A percentile compares a stretch with the other conserved stretches of the same genome.
phyloP scores from a whole-genome alignment of 2,888 invertebrate species.

The Aleiodes leptofemur region DNA sequence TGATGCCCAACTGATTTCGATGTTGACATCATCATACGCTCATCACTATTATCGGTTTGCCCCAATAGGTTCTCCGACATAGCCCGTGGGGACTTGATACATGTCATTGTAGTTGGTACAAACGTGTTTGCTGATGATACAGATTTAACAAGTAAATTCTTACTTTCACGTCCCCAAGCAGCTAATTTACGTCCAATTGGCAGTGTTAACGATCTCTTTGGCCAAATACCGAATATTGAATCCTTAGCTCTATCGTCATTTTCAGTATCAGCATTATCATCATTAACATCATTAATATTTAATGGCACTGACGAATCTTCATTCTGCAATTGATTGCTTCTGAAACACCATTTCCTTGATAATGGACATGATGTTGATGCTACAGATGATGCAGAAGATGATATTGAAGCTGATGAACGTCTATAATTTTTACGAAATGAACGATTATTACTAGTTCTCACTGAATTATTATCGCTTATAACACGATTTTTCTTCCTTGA shows the following conservation, averaged over 20 bases:
- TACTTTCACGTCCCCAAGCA: conserved; percentile 56
- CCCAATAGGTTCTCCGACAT: conserved; percentile 73
- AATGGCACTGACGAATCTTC: conserved; percentile 10
- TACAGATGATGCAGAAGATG: conserved; percentile 40
- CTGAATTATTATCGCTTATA: neutral
- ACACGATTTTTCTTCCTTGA: conserved; percentile 6
- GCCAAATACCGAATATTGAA: conserved; percentile 48
- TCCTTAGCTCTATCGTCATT: conserved; percentile 6
- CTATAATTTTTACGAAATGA: conserved; percentile 20
- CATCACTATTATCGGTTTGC: conserved; percentile 63
- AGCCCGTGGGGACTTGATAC: conserved; percentile 71
- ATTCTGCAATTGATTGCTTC: conserved; percentile 13
- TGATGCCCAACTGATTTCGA: conserved; percentile 44
- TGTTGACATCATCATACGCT: conserved; percentile 41
- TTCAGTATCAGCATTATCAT: conserved; percentile 1
- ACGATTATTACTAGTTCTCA: neutral
- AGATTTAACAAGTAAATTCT: conserved; percentile 67
- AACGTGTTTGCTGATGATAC: conserved; percentile 70
- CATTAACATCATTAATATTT: neutral
- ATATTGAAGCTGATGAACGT: conserved; percentile 28
- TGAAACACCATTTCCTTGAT: conserved; percentile 26
- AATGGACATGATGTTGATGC: conserved; percentile 34
- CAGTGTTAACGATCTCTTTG: conserved; percentile 50
- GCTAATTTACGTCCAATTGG: conserved; percentile 47
- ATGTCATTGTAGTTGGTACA: conserved; percentile 69